Evolutionary conservation across 2,797 vertebrate species (phyloP), one percentile per base, ranked within the genome.

Genomic region (Mastacembelus armatus): DNA sequence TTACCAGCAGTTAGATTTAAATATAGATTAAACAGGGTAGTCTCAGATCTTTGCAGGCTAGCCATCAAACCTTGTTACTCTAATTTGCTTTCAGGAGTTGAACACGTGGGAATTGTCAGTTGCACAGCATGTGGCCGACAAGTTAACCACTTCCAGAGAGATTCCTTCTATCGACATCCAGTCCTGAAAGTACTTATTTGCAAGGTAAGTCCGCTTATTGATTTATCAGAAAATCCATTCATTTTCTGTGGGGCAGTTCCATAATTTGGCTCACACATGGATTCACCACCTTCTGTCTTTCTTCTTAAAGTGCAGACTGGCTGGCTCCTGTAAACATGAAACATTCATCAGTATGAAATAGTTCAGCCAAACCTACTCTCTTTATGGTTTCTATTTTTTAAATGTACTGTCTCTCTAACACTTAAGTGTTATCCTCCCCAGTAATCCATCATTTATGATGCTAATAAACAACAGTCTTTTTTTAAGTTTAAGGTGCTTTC

Each of bases 111-210:
- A 76, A 98, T 98, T 85, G 97, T 99, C 64, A 96, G 93, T 92
- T 99, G 98, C 84, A 98, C 98, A 38, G 96, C 98, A 26, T 99
- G 98, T 88, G 97, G 97, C 67, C 95, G 96, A 65, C 98, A 99
- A 84, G 97, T 99, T 58, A 99, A 98, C 92, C 96, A 98, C 91
- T 99, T 98, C 92, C 96, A 96, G 74, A 98, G 94, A 89, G 96
- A 98, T 90, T 96, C 96, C 4, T 94, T 99, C 81, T 98, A 94
- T 86, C 95, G 95, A 71, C 98, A 99, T 81, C 98, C 98, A 72
- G 95, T 93, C 80, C 92, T 99, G 40, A 98, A 98, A 93, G 96
- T 99, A 21, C 95, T 99, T 51, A 95, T 99, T 88, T 99, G 98
- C 91, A 98, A 98, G 96, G 98, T 99, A 90, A 74, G 91, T 77